Conservation (phyloP, 2,888 invertebrate species). For the Drosophila seclusa region DNA sequence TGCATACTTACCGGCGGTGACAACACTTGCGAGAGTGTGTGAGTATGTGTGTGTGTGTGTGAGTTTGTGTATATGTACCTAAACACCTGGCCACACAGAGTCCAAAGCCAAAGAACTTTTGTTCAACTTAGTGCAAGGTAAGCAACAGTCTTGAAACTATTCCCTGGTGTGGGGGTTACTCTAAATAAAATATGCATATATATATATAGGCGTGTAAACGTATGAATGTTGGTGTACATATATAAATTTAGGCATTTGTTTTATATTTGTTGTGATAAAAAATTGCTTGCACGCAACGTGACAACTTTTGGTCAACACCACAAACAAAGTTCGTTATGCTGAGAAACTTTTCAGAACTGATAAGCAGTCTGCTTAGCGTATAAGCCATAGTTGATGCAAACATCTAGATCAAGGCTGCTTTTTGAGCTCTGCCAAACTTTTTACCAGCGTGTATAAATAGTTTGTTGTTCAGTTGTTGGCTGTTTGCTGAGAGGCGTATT, state of each 20-base stretch:
- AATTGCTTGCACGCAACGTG: conserved; percentile 44
- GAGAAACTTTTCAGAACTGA: conserved; percentile 61
- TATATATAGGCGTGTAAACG: no score
- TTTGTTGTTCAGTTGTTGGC: conserved; percentile 20
- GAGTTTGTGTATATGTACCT: conserved; percentile 6
- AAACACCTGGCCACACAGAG: conserved; percentile 35
- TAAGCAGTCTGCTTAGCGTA: conserved; percentile 42
- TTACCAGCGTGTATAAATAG: conserved; percentile 28
- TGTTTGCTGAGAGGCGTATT: conserved; percentile 29
- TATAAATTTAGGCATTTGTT: conserved; percentile 30
- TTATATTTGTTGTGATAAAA: conserved; percentile 41
- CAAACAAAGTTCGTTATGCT: conserved; percentile 40
- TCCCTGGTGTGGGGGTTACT: background rate
- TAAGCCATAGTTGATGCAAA: conserved; percentile 34
- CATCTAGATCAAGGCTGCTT: conserved; percentile 61
- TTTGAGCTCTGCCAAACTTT: conserved; percentile 44
- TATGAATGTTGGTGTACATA: background rate
- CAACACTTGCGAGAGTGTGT: conserved; percentile 29
- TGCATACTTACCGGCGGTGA: conserved; percentile 65
- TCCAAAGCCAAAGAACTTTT: conserved; percentile 40
- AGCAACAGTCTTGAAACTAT: conserved; percentile 43
- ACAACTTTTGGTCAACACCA: conserved; percentile 60
- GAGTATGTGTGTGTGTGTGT: background rate
- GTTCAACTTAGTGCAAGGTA: conserved; percentile 45
- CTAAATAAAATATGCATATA: conserved; percentile 1